Base-by-base conservation (phyloP, 2,888 invertebrate species). In the Mythimna impura region DNA sequence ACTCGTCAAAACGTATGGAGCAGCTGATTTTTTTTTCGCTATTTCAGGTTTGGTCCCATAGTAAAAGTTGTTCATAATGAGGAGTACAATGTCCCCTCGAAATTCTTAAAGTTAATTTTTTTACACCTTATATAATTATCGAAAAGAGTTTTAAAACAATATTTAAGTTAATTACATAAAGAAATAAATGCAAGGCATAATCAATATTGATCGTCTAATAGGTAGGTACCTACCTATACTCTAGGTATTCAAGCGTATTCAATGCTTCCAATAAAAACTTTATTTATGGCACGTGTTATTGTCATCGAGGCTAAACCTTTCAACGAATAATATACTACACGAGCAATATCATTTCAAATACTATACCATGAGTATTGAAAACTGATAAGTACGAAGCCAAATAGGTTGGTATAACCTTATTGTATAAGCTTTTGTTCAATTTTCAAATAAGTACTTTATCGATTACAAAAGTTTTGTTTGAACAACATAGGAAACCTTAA, bases 391-490 rank as follows among this genome's bases (percentile, higher is more conserved):
- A 55, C 10, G 52, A 54, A 66, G 9, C 43, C 52, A 4, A 14
- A 36, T n/a, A 61, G 3, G n/a, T n/a, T n/a, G n/a, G 30, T 34
- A 73, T 60, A 54, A 12, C n/a, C 4, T 25, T 20, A 52, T 52
- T 52, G 47, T 17, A 22, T 60, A 60, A 36, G 34, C 34, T 34
- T 25, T 55, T 73, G 54, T 40, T 47, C 20, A 30, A 71, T 73
- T 22, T 54, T 22, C 64, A 79, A 71, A 12, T 30, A 36, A 8
- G 8, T 9, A 36, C 36, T 63, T 36, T 8, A 64, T 73, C 7
- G 52, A 10, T 47, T 47, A 17, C 20, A 25, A 20, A 64, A 50
- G 54, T 22, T 67, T 50, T 34, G 25, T 64, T 75, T 25, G 14
- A 40, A 47, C 1, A 22, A n/a, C 3, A 61, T 40, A 14, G 52